Conservation (phyloP, 2,113 vertebrate species). For the Pelusios castaneus region DNA sequence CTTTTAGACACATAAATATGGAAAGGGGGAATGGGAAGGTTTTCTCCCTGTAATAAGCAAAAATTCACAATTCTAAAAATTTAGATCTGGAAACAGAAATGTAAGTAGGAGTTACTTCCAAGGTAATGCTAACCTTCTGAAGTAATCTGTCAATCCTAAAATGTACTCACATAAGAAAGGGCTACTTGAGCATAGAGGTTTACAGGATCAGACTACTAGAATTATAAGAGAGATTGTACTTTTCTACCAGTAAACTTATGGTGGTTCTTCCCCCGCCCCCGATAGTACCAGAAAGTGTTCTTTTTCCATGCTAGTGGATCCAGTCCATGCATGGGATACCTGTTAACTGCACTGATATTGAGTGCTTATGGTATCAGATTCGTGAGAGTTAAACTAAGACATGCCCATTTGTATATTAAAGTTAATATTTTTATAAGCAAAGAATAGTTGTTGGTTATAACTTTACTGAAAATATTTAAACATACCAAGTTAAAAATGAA, state of each 20-base stretch:
- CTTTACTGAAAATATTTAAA: neutral
- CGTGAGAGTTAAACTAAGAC: neutral
- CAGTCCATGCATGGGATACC: neutral
- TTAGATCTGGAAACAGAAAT: neutral
- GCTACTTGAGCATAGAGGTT: neutral
- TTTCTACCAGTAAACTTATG: neutral
- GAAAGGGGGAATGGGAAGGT: neutral
- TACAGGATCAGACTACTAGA: neutral
- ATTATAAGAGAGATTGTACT: conserved; percentile 1
- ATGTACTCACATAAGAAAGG: neutral
- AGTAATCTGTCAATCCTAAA: conserved; percentile 44
- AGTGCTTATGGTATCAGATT: neutral
- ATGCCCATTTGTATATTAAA: neutral
- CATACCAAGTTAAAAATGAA: neutral
- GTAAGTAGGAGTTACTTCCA: conserved; percentile 31
- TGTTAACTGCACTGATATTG: neutral
- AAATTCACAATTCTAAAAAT: conserved; percentile 6
- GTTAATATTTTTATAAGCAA: neutral
- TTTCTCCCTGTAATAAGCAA: neutral
- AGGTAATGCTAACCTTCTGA: conserved; percentile 24
- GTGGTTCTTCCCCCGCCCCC: neutral
- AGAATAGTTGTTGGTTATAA: neutral
- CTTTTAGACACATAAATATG: neutral
- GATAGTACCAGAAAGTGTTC: neutral
- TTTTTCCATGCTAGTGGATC: neutral